These are phyloP conservation scores for Eublepharis macularius DNA, from an alignment of 2,113 vertebrate species.

Conservation along the genomic window DNA sequence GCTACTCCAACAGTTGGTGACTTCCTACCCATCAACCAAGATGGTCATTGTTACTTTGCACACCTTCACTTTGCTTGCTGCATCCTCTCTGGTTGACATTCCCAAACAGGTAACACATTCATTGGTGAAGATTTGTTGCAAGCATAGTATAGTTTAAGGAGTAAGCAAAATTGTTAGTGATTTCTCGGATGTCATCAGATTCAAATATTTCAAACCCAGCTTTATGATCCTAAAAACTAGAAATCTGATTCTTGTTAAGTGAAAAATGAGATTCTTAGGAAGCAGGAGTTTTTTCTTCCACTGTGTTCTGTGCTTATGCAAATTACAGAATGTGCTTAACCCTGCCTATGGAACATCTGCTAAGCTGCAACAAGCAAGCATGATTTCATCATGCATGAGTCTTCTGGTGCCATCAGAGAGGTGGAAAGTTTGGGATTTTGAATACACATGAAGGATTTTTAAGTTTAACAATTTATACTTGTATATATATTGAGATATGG, in stretches of 20 bases:
- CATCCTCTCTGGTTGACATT: slow-evolving; percentile 94
- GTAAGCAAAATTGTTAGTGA: neutral
- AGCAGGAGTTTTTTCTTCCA: neutral
- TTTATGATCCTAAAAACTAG: neutral
- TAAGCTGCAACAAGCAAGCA: neutral
- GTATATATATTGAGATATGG: neutral
- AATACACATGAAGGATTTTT: neutral
- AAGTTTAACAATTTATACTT: neutral
- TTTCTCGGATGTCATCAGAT: too few relatives aligned
- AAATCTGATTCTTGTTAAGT: neutral
- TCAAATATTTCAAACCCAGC: neutral
- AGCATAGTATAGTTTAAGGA: neutral
- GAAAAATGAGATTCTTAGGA: neutral
- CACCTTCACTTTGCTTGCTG: slow-evolving; percentile 94
- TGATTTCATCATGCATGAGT: neutral
- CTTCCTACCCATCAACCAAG: slow-evolving; percentile 92
- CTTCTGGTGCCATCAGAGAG: neutral
- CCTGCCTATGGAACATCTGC: neutral
- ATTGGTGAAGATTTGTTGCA: neutral
- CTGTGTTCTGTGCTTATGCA: neutral
- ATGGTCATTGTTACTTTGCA: slow-evolving; percentile 97
- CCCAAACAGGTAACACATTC: slow-evolving; percentile 88
- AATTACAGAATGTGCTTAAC: neutral
- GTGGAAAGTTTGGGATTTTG: neutral
- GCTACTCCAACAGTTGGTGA: slow-evolving; percentile 92